Percentiles rank a stretch among this genome's conserved stretches.
These are phyloP conservation scores for Cryptocephalus primarius DNA, from an alignment of 2,888 invertebrate genomes.

Conservation along the genomic window DNA sequence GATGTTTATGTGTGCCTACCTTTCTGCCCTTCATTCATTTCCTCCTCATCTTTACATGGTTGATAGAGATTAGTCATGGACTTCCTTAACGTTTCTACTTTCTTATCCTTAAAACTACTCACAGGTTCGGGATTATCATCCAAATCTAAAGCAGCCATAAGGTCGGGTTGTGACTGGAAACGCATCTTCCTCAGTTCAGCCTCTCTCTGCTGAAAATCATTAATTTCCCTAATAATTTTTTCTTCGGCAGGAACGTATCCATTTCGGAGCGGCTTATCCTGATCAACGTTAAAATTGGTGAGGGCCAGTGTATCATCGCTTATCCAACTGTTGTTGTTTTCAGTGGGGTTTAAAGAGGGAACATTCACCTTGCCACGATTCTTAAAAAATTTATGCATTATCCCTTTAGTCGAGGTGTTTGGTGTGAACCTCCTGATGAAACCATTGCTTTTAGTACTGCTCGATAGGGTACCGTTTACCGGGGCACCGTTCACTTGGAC, in stretches of 20 bases:
- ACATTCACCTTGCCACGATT: conserved; percentile 58
- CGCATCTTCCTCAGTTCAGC: conserved; percentile 49
- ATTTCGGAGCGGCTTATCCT: conserved; percentile 54
- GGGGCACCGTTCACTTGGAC: conserved; percentile 1
- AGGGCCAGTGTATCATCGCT: conserved; percentile 22
- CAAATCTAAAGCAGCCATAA: conserved; percentile 47
- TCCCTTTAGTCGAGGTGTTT: conserved; percentile 46
- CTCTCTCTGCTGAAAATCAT: conserved; percentile 64
- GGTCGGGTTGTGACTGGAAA: conserved; percentile 50
- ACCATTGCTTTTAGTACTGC: conserved; percentile 31
- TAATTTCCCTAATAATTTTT: conserved; percentile 63
- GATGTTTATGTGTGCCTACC: no score
- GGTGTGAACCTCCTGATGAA: conserved; percentile 52
- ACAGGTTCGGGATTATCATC: conserved; percentile 20
- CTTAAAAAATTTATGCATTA: conserved; percentile 79
- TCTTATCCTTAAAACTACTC: conserved; percentile 3
- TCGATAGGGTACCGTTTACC: not conserved
- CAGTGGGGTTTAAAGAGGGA: conserved; percentile 24
- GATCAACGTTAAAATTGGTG: conserved; percentile 29
- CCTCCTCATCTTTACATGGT: conserved; percentile 5
- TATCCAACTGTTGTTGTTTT: conserved; percentile 17
- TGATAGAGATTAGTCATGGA: conserved; percentile 20
- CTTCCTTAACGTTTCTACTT: conserved; percentile 16
- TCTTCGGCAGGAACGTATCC: conserved; percentile 79
- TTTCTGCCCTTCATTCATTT: no score